Percentiles rank a stretch among this genome's conserved stretches.
Conservation (phyloP, 2,888 invertebrate species). For the Drosophila histrio region DNA sequence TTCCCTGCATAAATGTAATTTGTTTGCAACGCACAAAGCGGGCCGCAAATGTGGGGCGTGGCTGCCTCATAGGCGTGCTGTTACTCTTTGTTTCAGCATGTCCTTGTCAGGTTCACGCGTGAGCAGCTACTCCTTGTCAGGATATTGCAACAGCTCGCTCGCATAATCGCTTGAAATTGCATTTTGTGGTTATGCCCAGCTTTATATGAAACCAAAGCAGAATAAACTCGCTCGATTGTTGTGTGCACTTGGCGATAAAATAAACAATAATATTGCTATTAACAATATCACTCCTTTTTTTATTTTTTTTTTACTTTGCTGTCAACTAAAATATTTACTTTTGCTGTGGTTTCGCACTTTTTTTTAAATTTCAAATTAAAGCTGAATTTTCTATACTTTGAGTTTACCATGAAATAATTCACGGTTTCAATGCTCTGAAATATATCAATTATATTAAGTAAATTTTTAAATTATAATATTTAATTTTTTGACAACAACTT, state of each 20-base stretch:
- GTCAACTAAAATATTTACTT: slow-evolving; percentile 12
- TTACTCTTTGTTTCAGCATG: slow-evolving; percentile 28
- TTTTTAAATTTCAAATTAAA: neutral
- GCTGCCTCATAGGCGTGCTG: slow-evolving; percentile 7
- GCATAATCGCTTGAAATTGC: slow-evolving; percentile 58
- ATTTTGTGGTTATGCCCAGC: slow-evolving; percentile 59
- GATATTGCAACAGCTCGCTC: slow-evolving; percentile 40
- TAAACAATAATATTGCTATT: slow-evolving; percentile 19
- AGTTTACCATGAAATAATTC: neutral
- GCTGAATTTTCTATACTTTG: neutral
- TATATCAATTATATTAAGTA: neutral
- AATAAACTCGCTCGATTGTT: neutral
- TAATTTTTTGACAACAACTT: too few species aligned
- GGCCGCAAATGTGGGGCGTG: slow-evolving; percentile 6
- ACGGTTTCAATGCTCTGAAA: neutral
- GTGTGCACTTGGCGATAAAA: neutral
- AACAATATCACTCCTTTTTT: neutral
- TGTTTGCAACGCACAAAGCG: slow-evolving; percentile 32
- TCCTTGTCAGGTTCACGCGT: slow-evolving; percentile 65
- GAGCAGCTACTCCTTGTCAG: slow-evolving; percentile 43
- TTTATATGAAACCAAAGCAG: slow-evolving; percentile 12
- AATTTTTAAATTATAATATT: neutral
- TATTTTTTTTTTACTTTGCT: slow-evolving; percentile 4
- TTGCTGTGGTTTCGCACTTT: neutral
- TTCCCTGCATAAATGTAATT: slow-evolving; percentile 46